Conservation (phyloP, 2,888 invertebrate species). For the Drosophila mimetica region DNA sequence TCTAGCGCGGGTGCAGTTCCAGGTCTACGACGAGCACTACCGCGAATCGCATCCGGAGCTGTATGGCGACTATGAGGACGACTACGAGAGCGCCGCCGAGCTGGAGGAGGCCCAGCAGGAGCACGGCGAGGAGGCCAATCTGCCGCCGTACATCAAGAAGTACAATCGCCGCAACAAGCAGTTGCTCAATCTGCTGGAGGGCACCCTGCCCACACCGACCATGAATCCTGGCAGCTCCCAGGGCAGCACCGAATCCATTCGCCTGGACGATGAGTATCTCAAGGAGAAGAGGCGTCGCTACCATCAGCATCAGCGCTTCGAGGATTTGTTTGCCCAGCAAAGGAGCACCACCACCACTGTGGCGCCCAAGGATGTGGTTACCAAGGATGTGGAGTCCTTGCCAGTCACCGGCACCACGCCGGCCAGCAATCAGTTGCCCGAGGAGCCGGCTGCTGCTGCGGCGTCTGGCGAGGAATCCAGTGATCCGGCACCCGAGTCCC, state of each 20-base stretch:
- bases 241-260: conserved; percentile 40
- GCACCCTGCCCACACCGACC: conserved; percentile 71
- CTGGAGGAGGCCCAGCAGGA: conserved; percentile 71
- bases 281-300: conserved; percentile 80
- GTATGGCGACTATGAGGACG: conserved; percentile 73
- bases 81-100: conserved; percentile 70
- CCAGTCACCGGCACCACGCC: not conserved
- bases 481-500: conserved; percentile 38
- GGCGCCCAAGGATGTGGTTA: not conserved
- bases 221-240: not conserved
- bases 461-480: conserved; percentile 53
- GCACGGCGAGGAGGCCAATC: conserved; percentile 72
- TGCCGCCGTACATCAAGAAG: conserved; percentile 84
- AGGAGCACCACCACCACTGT: conserved; percentile 17
- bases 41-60: conserved; percentile 72
- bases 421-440: conserved; percentile 77
- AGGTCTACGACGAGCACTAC: conserved; percentile 78
- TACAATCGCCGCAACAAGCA: conserved; percentile 84
- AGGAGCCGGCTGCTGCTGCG: conserved; percentile 50
- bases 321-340: conserved; percentile 78
- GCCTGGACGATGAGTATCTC: conserved; percentile 77
- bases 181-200: conserved; percentile 82
- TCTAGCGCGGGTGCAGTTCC: conserved; percentile 82
- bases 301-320: conserved; percentile 64
- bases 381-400: not conserved